Base-by-base conservation (phyloP, 2,113 vertebrate genomes). In the Pica pica region DNA sequence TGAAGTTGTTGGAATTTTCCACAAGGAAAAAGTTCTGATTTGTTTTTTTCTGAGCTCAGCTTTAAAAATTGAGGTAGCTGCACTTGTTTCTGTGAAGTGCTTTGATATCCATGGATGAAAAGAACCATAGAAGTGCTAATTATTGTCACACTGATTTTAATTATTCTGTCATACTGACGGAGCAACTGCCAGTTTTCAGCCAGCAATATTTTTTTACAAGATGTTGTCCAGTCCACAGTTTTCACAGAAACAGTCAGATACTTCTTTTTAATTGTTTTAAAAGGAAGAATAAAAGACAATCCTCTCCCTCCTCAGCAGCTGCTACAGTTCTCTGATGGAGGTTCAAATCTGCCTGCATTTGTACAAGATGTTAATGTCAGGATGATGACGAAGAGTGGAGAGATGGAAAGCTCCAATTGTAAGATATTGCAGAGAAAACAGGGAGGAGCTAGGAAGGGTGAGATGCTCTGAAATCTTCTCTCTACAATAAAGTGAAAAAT, bases 71-170 rank as follows among this genome's bases (percentile, higher is more conserved):
- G 94, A 97, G 95, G 96, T 95, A 96, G 63, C 82, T 91, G 89
- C 87, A 70, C 94, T 95, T 87, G 53, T 87, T 96, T 94, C 87
- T 93, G 85, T 95, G 94, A 95, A 94, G 91, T 95, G 63, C 96
- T 97, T 97, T 96, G 95, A 96, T 97, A 96, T 95, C 75, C 63
- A 76, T 73, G 91, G 94, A 96, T 96, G 94, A 97, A 97, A 97
- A 97, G 96, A 94, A 55, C 94, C 90, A 94, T 15, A 95, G 95
- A 97, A 96, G 95, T 95, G 96, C 95, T 96, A 96, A 97, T 97
- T 96, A 95, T 95, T 95, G 93, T 96, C 93, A 91, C 88, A 94
- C 85, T 90, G 82, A 71, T 96, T 94, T 97, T 96, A 97, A 97
- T 97, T 96, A 94, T 96, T 95, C 93, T 96, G 93, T 96, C 90